Base-by-base conservation (phyloP, 2,888 invertebrate genomes). In the Epirrita christyi region DNA sequence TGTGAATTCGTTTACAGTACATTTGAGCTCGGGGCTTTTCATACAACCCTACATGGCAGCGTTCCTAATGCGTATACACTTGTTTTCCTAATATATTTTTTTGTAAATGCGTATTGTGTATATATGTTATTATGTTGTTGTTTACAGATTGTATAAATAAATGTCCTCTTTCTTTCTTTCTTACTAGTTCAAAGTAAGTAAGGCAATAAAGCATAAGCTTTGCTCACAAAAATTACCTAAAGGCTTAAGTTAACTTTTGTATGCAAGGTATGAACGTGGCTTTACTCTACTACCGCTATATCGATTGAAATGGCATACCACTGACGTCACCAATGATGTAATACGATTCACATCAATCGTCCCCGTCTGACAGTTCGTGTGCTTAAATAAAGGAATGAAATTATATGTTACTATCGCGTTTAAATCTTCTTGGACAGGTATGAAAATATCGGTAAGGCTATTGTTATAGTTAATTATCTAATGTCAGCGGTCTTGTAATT, bases 321-420 rank as follows among this genome's bases (percentile, higher is more conserved):
- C 61, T 89, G 86, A 87, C 89, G 89, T 89, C 87, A 88, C 43
- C 80, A 79, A 71, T 89, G 88, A 89, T 83, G 87, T 80, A 88
- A 89, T 86, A 77, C 73, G 75, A 76, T 75, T 76, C 71, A 61
- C 66, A 66, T 66, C 66, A 61, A 66, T 66, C 59, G 63, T 60
- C 55, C 38, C 2, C 38, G 32, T 54, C 60, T 64, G 66, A 64
- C 66, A 62, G 60, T 66, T 49, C 58, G 66, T 56, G 56, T 61
- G 60, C 56, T 51, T 49, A 64, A 63, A 63, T 59, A 57, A 59
- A 60, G 50, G 46, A 62, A 62, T 63, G 55, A 58, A 63, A 63
- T 63, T 59, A 66, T 61, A 66, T 46, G 59, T 61, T 59, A 42
- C 42, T 61, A 61, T 63, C 56, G 53, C 29, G 48, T 41, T 61